Conservation (phyloP, 2,888 invertebrate genomes). For the Hydropsyche betteni region DNA sequence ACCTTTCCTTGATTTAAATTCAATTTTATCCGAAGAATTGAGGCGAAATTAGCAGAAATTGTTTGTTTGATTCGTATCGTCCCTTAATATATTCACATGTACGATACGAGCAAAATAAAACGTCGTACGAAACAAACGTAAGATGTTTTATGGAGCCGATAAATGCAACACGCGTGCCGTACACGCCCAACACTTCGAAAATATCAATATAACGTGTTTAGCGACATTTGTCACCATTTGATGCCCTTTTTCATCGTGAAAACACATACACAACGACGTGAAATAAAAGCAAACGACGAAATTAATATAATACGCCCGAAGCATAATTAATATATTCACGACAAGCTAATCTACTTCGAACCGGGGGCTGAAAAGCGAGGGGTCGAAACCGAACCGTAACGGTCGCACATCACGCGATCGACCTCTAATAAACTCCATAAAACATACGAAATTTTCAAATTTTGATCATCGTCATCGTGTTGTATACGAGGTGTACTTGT, state of each 20-base stretch:
- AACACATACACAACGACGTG: no score
- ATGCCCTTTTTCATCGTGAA: not conserved
- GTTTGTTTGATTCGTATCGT: no score
- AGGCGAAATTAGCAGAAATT: no score
- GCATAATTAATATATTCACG: slow-evolving; percentile 36
- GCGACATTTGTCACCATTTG: slow-evolving; percentile 40
- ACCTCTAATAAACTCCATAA: slow-evolving; percentile 12
- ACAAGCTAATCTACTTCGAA: slow-evolving; percentile 36
- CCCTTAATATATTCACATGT: no score
- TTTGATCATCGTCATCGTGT: no score
- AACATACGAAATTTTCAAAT: no score
- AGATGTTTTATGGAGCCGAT: not conserved
- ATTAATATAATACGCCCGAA: slow-evolving; percentile 3
- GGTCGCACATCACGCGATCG: slow-evolving; percentile 30
- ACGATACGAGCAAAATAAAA: no score
- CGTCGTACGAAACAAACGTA: no score
- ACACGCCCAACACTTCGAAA: slow-evolving; percentile 9
- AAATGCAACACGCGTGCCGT: slow-evolving; percentile 18
- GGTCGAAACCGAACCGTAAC: slow-evolving; percentile 33
- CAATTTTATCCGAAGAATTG: no score
- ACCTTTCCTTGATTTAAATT: no score
- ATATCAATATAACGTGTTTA: slow-evolving; percentile 37
- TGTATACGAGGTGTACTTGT: not conserved
- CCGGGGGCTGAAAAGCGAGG: slow-evolving; percentile 28
- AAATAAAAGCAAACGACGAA: no score